Conservation (phyloP, 1,140 invertebrate genomes). For the Idris sp. region DNA sequence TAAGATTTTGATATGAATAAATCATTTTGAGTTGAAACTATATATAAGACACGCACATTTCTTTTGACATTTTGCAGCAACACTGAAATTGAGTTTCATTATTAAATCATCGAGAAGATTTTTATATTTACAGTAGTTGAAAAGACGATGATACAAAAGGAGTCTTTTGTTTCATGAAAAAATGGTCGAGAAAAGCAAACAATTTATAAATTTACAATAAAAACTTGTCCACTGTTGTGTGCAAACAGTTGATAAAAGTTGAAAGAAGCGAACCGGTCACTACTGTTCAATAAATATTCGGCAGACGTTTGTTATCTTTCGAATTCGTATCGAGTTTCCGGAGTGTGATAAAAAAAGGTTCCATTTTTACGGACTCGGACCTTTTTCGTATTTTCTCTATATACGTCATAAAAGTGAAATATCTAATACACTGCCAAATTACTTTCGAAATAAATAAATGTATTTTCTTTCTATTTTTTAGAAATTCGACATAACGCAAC, state of each 20-base stretch:
- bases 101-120: too few relatives aligned
- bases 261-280: conserved; percentile 17
- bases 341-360: conserved; percentile 22
- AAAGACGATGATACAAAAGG: too few relatives aligned
- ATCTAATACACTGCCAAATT: conserved; percentile 9
- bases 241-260: conserved; percentile 15
- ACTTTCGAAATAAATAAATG: conserved; percentile 18
- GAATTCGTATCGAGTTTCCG: conserved; percentile 11
- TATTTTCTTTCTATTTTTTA: too few relatives aligned
- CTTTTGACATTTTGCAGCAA: too few relatives aligned
- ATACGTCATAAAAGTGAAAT: conserved; percentile 29
- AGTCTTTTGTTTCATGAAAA: neutral
- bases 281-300: conserved; percentile 36
- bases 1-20: too few relatives aligned
- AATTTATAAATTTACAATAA: conserved; percentile 14
- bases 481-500: conserved; percentile 29
- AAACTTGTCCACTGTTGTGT: neutral
- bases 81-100: too few relatives aligned
- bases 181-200: neutral
- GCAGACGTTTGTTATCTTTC: conserved; percentile 33
- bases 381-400: conserved; percentile 12
- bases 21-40: too few relatives aligned
- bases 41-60: too few relatives aligned
- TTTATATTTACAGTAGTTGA: too few relatives aligned
- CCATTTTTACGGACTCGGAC: conserved; percentile 1